A percentile compares a stretch with the other conserved stretches of the same genome.
These are phyloP conservation scores for Octonoba sinensis DNA, from an alignment of 2,888 invertebrate species.

Conservation along the genomic window DNA sequence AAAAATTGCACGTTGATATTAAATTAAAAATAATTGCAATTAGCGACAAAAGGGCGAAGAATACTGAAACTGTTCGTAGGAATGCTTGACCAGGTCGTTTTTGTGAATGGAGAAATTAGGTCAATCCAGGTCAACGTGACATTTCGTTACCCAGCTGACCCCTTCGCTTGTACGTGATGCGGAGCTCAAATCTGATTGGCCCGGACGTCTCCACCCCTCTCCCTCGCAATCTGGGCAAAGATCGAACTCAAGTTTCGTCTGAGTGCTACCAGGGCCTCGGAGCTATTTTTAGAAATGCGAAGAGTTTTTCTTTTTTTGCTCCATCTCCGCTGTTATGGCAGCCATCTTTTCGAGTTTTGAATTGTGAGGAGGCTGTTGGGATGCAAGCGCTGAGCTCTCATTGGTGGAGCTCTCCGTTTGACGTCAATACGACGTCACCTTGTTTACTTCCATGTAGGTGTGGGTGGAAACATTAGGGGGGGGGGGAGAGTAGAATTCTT, in stretches of 20 bases:
- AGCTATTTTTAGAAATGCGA: slow-evolving; percentile 44
- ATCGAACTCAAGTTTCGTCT: slow-evolving; percentile 36
- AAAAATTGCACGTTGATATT: too few relatives aligned
- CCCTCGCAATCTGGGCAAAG: slow-evolving; percentile 12
- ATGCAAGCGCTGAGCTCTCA: not conserved
- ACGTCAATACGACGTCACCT: slow-evolving; percentile 47
- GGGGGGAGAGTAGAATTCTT: slow-evolving; percentile 4
- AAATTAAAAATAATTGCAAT: too few relatives aligned
- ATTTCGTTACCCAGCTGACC: slow-evolving; percentile 49
- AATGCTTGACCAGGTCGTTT: too few relatives aligned
- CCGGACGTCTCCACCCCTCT: not conserved
- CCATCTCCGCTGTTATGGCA: slow-evolving; percentile 29
- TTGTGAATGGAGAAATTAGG: slow-evolving; percentile 51
- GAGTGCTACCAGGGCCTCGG: slow-evolving; percentile 26
- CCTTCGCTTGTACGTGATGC: slow-evolving; percentile 41
- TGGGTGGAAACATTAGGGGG: not conserved
- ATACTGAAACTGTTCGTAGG: too few relatives aligned
- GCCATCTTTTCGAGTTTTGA: slow-evolving; percentile 47
- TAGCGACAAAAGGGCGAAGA: too few relatives aligned
- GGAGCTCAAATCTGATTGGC: slow-evolving; percentile 35
- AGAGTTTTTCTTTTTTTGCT: slow-evolving; percentile 10
- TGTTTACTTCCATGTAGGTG: slow-evolving; percentile 50
- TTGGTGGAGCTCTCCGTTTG: slow-evolving; percentile 16
- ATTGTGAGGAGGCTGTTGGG: slow-evolving; percentile 17
- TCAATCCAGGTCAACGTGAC: slow-evolving; percentile 56